Conservation (phyloP, 2,888 invertebrate genomes). For the Meganola albula region DNA sequence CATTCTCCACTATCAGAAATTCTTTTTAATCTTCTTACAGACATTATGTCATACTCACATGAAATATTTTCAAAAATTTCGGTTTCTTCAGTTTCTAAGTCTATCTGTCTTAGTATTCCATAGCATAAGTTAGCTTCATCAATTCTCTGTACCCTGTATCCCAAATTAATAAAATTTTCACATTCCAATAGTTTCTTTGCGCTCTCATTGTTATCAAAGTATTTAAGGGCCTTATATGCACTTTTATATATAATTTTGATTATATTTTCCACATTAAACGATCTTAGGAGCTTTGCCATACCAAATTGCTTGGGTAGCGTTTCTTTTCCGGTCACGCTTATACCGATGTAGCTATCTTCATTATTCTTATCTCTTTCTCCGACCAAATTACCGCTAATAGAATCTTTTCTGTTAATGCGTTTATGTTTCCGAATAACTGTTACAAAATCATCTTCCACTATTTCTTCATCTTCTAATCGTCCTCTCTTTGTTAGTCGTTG, state of each 20-base stretch:
- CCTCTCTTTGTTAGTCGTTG: constrained; percentile 8
- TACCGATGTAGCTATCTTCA: background rate
- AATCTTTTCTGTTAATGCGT: constrained; percentile 1
- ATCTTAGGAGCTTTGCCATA: constrained; percentile 1
- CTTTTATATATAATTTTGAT: background rate
- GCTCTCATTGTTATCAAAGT: constrained; percentile 3
- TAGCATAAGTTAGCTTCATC: constrained; percentile 4
- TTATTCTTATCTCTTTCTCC: background rate
- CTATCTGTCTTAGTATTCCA: constrained; percentile 3
- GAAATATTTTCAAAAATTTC: constrained; percentile 1
- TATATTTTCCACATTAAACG: background rate
- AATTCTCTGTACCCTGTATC: constrained; percentile 1
- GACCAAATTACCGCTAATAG: background rate
- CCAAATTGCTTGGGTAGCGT: background rate
- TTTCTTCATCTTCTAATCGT: constrained; percentile 4
- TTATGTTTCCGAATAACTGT: constrained; percentile 4
- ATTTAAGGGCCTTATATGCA: background rate
- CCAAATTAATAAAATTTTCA: background rate
- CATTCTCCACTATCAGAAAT: constrained; percentile 1
- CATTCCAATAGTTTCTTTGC: constrained; percentile 2
- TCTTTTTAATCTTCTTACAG: constrained; percentile 2
- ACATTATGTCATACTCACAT: background rate
- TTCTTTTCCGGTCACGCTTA: constrained; percentile 4
- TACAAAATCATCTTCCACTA: constrained; percentile 7
- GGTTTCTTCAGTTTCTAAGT: constrained; percentile 4